Base-by-base conservation (phyloP, 2,113 vertebrate species). In the Calyptomena viridis region DNA sequence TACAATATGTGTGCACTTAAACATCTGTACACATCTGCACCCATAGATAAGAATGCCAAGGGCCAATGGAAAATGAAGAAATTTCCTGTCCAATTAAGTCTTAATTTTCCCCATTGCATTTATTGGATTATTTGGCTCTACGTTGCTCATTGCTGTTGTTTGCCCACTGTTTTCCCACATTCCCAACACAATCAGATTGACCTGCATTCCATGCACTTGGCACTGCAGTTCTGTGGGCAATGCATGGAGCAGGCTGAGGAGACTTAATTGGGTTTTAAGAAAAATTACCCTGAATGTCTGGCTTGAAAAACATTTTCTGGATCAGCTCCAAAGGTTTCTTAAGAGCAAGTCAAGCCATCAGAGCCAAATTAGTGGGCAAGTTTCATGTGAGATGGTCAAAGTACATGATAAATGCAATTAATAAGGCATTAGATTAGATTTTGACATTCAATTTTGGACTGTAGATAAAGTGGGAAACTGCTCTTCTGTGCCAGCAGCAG, bases 381-480 rank as follows among this genome's bases (percentile, higher is more conserved):
- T 19, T 82, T 60, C 58, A 73, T 0, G 4, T 87, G 40, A 92
- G 50, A 76, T 59, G 27, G 68, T 81, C 77, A 63, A 94, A 86
- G 84, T n/a, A 83, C 52, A 67, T 6, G 35, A 91, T 40, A 91
- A 92, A 95, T 84, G 73, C 58, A 93, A 90, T 95, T 95, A 89
- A 87, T 92, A 84, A 60, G 15, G 16, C n/a, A 31, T 40, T 44
- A 60, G 62, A 91, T 95, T 84, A 28, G 42, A 66, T 92, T 80
- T 87, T 72, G 35, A 56, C 81, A 69, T 87, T 82, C 87, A 84
- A 31, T 72, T 47, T 47, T 56, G n/a, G 66, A 14, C 9, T 47
- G 69, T 12, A 84, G 76, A 66, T 87, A 46, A 62, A 50, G 31
- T 19, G 56, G 56, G 31, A 74, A 81, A 23, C 31, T 33, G 25